A percentile compares a stretch with the other conserved stretches of the same genome.
These are phyloP conservation scores for Pristionchus mayeri DNA, from an alignment of 2,888 invertebrate species.

Conservation along the genomic window DNA sequence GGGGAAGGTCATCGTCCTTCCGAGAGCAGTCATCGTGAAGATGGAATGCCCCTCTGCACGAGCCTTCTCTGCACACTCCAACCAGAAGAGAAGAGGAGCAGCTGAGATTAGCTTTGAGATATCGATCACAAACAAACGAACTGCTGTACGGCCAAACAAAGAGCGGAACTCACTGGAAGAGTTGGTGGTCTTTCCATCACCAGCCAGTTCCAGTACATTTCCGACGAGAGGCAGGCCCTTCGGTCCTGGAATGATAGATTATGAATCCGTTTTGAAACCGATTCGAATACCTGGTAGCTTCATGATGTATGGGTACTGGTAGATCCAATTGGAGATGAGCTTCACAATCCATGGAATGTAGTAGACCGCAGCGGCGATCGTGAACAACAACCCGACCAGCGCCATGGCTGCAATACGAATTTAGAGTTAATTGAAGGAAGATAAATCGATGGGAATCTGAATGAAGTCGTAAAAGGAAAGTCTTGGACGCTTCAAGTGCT, in stretches of 20 bases:
- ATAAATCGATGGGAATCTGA: no score
- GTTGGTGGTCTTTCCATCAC: constrained; percentile 30
- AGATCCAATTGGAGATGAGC: constrained; percentile 12
- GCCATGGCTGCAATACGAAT: constrained; percentile 19
- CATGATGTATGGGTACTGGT: constrained; percentile 37
- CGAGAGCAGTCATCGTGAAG: constrained; percentile 26
- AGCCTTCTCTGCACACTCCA: background rate
- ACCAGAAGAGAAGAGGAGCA: constrained; percentile 28
- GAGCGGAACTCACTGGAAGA: background rate
- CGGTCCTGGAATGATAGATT: constrained; percentile 4
- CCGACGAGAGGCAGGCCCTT: constrained; percentile 39
- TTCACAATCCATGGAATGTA: constrained; percentile 17
- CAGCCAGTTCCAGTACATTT: background rate
- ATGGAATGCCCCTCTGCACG: constrained; percentile 21
- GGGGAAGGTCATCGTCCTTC: constrained; percentile 30
- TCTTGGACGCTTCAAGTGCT: background rate
- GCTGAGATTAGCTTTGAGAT: background rate
- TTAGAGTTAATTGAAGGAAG: no score
- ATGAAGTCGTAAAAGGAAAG: background rate
- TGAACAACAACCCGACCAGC: constrained; percentile 18
- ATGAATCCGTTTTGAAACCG: background rate
- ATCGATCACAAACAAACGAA: background rate
- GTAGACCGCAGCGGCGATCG: background rate
- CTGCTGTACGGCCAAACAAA: background rate
- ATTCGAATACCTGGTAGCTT: constrained; percentile 22